Base-by-base conservation (phyloP, 1,140 invertebrate species). In the Harlomillsia oculata region DNA sequence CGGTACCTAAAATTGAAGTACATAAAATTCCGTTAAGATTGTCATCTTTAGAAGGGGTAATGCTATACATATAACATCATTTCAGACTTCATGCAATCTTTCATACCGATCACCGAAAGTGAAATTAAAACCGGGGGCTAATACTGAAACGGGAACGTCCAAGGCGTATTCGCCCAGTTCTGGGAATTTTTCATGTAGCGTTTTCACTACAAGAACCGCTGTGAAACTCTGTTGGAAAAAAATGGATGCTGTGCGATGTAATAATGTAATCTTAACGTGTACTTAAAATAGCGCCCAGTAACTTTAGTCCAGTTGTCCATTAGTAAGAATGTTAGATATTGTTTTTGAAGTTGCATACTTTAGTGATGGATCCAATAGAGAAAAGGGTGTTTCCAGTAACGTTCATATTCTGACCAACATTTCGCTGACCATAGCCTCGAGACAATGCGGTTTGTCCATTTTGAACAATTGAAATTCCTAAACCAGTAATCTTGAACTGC, bases 31-130 rank as follows among this genome's bases (percentile, higher is more conserved):
- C 8, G 16, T 23, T 39, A 2, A 9, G 25, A 40, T 26, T 37
- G 9, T 1, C 25, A 14, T 8, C 3, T 37, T 18, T 1, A 14
- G 36, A 28, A 6, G 9, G 3, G 29, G 3, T 16, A 26, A 20
- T 21, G 5, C 13, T 20, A 18, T 34, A 39, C 13, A 34, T 14
- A 26, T 52, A 11, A 29, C n/a, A 5, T 8, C 6, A 36, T 39
- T 53, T 25, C 16, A 29, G n/a, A 13, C 30, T 48, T 30, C 5
- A 53, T 28, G 18, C 18, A 23, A 30, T 23, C 40, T 43, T 6
- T 5, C 29, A 23, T 46, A 60, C 59, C 59, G 23, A 32, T 60
- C 59, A 14, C 44, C 52, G 4, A 61, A 29, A 26, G 54, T 55
- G 29, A 61, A 56, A 21, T 61, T 56, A 11, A 41, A 30, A 13